Conservation (phyloP, 2,888 invertebrate species). For the Agonum fuliginosum region DNA sequence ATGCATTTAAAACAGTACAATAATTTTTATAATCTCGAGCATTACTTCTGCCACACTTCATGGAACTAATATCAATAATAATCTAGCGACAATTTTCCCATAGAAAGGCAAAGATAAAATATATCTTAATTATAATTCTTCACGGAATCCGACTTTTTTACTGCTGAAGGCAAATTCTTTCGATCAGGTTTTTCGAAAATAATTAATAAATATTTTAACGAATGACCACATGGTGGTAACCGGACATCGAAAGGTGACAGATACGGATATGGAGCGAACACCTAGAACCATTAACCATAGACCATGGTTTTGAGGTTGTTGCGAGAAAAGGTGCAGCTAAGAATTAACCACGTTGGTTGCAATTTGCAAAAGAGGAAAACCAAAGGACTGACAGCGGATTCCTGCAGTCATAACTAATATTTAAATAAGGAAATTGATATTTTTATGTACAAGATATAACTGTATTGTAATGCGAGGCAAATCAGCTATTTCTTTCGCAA, state of each 20-base stretch:
- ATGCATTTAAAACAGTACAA: not conserved
- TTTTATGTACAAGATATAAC: no score
- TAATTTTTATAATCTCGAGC: not conserved
- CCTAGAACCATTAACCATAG: not conserved
- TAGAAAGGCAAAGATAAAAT: not conserved
- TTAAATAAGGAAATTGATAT: no score
- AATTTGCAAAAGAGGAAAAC: no score
- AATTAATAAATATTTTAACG: constrained; percentile 22
- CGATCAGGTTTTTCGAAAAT: constrained; percentile 19
- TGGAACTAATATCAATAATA: constrained; percentile 9
- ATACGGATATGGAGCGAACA: not conserved
- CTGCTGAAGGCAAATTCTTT: constrained; percentile 30
- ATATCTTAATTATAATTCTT: constrained; percentile 27
- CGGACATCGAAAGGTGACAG: not conserved
- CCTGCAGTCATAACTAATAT: no score
- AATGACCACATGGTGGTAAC: constrained; percentile 12
- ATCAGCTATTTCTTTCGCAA: no score
- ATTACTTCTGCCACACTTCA: constrained; percentile 22
- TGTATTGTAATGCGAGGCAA: no score
- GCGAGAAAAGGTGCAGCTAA: constrained; percentile 9
- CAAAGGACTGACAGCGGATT: no score
- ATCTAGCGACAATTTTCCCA: not conserved
- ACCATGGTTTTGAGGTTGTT: not conserved
- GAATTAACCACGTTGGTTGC: no score
- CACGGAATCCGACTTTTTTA: constrained; percentile 33